Base-by-base conservation (phyloP, 2,888 invertebrate genomes). In the Protonemura montana region DNA sequence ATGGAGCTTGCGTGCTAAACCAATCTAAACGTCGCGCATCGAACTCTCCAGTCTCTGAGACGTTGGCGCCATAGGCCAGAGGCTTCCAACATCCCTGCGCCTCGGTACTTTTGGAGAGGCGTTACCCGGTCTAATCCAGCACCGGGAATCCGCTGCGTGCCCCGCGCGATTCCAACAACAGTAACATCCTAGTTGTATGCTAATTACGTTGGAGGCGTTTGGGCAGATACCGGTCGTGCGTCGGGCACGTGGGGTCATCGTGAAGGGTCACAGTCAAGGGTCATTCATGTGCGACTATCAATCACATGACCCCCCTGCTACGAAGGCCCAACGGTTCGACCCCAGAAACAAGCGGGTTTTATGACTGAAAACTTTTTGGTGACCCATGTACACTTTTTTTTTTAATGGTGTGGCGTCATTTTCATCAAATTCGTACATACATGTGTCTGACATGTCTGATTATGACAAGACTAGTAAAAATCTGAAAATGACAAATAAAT, bases 221-320 rank as follows among this genome's bases (percentile, higher is more conserved):
- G 59, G 59, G 59, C 59, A 59, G 78, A 28, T 7, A 78, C 78
- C 82, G 82, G 82, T 82, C 82, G 82, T 35, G 35, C 30, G 82
- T 27, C 82, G 29, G 82, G 82, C 82, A 82, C 82, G 82, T 30
- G 82, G 82, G 82, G 82, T 82, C 82, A 82, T n/a, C 82, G n/a
- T 21, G 29, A 6, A 35, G 21, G 82, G 78, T 28, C 82, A 30
- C n/a, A 6, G 82, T 26, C 82, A 30, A 29, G 29, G 82, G 82
- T 82, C 30, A 82, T 25, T 30, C 82, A 59, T 82, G 82, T 30
- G 82, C 30, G 82, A 29, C 28, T 35, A 82, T 82, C 82, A 28
- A 82, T 82, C 82, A 82, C 29, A 10, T 26, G 35, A 82, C 82
- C 82, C 35, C 82, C 29, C n/a, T n/a, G 28, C 78, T 10, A 78